Percentiles rank a stretch among this genome's conserved stretches.
Evolutionary conservation across 92 coral and sea anemone species (phyloP).

Genomic region (Ricordea florida): DNA sequence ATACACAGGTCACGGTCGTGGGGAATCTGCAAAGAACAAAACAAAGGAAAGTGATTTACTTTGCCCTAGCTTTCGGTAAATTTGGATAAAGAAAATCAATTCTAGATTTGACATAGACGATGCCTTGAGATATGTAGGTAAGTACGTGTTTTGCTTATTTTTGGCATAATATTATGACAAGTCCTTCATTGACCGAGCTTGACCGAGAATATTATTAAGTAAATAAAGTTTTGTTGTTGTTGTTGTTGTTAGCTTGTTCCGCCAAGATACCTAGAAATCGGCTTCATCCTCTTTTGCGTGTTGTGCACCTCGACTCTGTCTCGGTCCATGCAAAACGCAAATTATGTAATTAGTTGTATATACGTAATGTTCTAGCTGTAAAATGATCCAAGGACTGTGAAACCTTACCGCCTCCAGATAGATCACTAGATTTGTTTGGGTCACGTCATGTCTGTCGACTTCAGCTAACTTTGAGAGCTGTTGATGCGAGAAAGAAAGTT

Average conservation of each 20-base stretch:
- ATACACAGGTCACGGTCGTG: conserved; percentile 61
- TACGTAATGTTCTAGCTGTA: too few species aligned
- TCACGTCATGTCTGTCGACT: conserved; percentile 36
- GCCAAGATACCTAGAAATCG: too few species aligned
- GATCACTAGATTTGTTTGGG: conserved; percentile 59
- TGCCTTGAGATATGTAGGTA: background rate
- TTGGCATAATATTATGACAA: too few species aligned
- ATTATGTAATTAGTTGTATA: too few species aligned
- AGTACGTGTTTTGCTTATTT: background rate
- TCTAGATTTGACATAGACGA: background rate
- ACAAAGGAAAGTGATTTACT: background rate
- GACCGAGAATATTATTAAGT: too few species aligned
- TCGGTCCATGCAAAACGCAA: too few species aligned
- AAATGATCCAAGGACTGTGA: too few species aligned
- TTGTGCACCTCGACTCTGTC: too few species aligned
- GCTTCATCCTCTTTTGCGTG: too few species aligned
- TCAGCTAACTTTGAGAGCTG: background rate
- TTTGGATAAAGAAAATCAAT: background rate
- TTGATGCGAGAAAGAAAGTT: too few species aligned
- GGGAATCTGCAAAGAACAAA: conserved; percentile 62
- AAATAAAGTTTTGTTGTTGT: too few species aligned
- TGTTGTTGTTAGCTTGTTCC: too few species aligned
- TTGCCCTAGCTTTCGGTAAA: background rate
- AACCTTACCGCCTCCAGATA: conserved; percentile 58
- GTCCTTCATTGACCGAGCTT: background rate